A percentile compares a stretch with the other conserved stretches of the same genome.
Conservation (phyloP, 2,888 invertebrate genomes). For the Polydrusus pterygomalis region DNA sequence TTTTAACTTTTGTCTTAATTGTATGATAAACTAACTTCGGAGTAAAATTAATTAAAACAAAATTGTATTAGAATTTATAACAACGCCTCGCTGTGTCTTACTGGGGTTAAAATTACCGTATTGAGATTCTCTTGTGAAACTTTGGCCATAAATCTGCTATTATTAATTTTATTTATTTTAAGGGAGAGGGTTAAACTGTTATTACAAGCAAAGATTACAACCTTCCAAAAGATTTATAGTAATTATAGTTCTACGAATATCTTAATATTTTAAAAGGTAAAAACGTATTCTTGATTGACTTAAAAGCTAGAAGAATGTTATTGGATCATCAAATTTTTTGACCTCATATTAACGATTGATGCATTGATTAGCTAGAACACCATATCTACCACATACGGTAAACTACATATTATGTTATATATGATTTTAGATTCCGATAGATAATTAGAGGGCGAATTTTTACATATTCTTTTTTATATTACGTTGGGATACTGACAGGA, state of each 20-base stretch:
- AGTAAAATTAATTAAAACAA: constrained; percentile 53
- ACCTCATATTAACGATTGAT: too few relatives aligned
- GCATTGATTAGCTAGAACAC: too few relatives aligned
- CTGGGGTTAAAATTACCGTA: constrained; percentile 47
- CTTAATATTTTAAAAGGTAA: too few relatives aligned
- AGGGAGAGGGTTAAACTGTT: constrained; percentile 35
- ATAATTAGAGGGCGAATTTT: too few relatives aligned
- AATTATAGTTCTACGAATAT: not conserved
- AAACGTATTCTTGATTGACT: too few relatives aligned
- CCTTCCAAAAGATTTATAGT: not conserved
- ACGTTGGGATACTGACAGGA: too few relatives aligned
- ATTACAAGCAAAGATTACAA: constrained; percentile 5
- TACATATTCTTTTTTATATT: too few relatives aligned
- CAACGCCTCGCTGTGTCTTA: constrained; percentile 28
- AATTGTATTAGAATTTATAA: constrained; percentile 52
- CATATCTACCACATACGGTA: too few relatives aligned
- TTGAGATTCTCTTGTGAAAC: constrained; percentile 47
- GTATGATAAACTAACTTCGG: constrained; percentile 37
- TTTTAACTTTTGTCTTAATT: constrained; percentile 45
- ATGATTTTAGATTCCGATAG: too few relatives aligned
- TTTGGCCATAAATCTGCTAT: constrained; percentile 45
- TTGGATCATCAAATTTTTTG: too few relatives aligned
- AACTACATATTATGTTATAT: too few relatives aligned
- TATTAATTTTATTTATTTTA: constrained; percentile 47
- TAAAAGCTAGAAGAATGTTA: too few relatives aligned